These are phyloP conservation scores for Morpho achilles DNA, from an alignment of 2,888 invertebrate genomes.

Conservation along the genomic window DNA sequence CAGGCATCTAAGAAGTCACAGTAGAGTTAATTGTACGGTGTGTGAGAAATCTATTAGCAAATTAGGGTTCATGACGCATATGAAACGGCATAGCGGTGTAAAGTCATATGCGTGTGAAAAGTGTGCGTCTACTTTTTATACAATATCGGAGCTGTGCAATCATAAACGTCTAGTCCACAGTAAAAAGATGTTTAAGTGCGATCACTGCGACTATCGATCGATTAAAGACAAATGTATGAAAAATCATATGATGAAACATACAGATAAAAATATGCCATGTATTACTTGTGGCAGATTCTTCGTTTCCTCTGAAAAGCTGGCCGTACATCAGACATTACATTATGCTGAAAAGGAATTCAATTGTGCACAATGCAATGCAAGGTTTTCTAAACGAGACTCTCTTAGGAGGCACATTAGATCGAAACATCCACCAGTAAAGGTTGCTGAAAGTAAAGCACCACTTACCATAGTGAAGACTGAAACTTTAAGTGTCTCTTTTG, in stretches of 20 bases:
- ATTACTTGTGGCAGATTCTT: slow-evolving; percentile 52
- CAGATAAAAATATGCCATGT: slow-evolving; percentile 45
- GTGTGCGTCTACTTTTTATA: slow-evolving; percentile 55
- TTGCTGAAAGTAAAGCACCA: slow-evolving; percentile 3
- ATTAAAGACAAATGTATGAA: slow-evolving; percentile 34
- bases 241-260: slow-evolving; percentile 48
- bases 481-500: not conserved
- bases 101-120: slow-evolving; percentile 55
- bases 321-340: slow-evolving; percentile 48
- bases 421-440: slow-evolving; percentile 23
- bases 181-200: slow-evolving; percentile 41
- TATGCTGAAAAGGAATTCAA: slow-evolving; percentile 43
- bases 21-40: slow-evolving; percentile 39
- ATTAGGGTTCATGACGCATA: slow-evolving; percentile 40
- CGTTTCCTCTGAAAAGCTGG: slow-evolving; percentile 41
- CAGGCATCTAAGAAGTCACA: slow-evolving; percentile 47
- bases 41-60: slow-evolving; percentile 45
- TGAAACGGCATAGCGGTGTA: slow-evolving; percentile 50
- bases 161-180: slow-evolving; percentile 49
- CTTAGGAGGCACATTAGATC: slow-evolving; percentile 35
- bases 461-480: slow-evolving; percentile 17
- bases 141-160: slow-evolving; percentile 49
- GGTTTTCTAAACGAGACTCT: slow-evolving; percentile 41
- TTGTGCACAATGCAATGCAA: slow-evolving; percentile 49
- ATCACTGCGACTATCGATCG: slow-evolving; percentile 48